Percentiles rank a stretch among this genome's conserved stretches.
phyloP scores from a whole-genome alignment of 1,140 invertebrate genomes.

The Drosophila kohkoa region DNA sequence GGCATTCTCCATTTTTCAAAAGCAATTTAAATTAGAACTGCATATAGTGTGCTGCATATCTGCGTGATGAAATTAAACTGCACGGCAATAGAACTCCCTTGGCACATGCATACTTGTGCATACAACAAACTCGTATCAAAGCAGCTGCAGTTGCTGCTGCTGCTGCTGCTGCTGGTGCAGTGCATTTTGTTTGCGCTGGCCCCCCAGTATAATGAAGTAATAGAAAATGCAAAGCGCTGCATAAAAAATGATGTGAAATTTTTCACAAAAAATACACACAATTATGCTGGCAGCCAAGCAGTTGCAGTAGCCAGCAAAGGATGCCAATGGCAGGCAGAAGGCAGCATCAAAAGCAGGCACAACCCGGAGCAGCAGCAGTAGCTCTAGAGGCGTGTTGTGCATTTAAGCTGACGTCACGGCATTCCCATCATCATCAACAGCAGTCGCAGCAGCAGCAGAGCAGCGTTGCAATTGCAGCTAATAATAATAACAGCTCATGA shows the following conservation, averaged over 20 bases:
- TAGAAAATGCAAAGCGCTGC: conserved; percentile 77
- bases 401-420: conserved; percentile 23
- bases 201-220: conserved; percentile 68
- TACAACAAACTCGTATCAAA: background rate
- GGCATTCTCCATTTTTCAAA: background rate
- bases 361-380: conserved; percentile 31
- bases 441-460: too few relatives aligned
- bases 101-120: background rate
- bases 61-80: background rate
- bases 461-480: conserved; percentile 61
- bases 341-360: conserved; percentile 46
- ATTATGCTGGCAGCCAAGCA: conserved; percentile 64
- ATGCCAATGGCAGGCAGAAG: conserved; percentile 24
- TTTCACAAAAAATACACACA: conserved; percentile 66
- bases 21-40: background rate
- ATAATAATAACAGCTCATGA: conserved; percentile 82
- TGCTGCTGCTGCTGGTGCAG: conserved; percentile 24
- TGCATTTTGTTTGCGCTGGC: conserved; percentile 54
- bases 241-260: conserved; percentile 74
- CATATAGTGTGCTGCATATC: conserved; percentile 4
- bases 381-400: conserved; percentile 16
- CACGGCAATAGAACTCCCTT: conserved; percentile 9
- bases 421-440: conserved; percentile 42
- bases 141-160: conserved; percentile 19
- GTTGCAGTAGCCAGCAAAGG: conserved; percentile 26